Evolutionary conservation across 2,888 invertebrate genomes (phyloP).

Genomic region (Synanthedon myopaeformis): DNA sequence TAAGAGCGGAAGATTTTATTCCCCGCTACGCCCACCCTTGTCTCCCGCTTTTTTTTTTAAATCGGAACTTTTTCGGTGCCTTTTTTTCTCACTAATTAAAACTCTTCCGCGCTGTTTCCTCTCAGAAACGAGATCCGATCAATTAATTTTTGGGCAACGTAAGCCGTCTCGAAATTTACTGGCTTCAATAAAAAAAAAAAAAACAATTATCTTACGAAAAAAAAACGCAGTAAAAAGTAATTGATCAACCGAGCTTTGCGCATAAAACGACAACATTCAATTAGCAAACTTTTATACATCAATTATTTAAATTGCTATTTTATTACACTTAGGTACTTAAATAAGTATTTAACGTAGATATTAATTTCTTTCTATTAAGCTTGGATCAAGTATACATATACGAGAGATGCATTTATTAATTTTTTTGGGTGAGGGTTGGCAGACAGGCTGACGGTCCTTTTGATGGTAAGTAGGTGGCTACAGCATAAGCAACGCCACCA

Average conservation of each 20-base stretch:
- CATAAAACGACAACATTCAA: constrained; percentile 11
- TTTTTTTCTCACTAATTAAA: constrained; percentile 70
- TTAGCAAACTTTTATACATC: constrained; percentile 14
- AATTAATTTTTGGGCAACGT: constrained; percentile 67
- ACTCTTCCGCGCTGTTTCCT: constrained; percentile 70
- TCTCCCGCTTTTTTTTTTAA: constrained; percentile 60
- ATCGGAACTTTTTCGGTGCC: constrained; percentile 61
- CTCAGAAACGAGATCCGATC: constrained; percentile 66
- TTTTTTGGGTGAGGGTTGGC: too few species aligned
- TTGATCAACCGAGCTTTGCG: constrained; percentile 48
- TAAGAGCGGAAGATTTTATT: constrained; percentile 67
- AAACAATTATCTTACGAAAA: constrained; percentile 42
- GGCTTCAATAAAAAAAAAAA: constrained; percentile 55
- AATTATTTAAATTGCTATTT: background rate
- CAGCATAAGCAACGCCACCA: too few species aligned
- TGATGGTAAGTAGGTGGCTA: too few species aligned
- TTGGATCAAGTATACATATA: too few species aligned
- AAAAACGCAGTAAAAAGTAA: constrained; percentile 52
- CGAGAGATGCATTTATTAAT: too few species aligned
- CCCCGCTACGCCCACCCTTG: constrained; percentile 63
- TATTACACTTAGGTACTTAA: background rate
- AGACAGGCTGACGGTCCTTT: too few species aligned
- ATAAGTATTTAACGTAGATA: too few species aligned
- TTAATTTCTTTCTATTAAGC: too few species aligned
- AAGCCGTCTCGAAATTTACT: constrained; percentile 63